phyloP scores from a whole-genome alignment of 2,797 vertebrate genomes.

The Sus cebifrons region DNA sequence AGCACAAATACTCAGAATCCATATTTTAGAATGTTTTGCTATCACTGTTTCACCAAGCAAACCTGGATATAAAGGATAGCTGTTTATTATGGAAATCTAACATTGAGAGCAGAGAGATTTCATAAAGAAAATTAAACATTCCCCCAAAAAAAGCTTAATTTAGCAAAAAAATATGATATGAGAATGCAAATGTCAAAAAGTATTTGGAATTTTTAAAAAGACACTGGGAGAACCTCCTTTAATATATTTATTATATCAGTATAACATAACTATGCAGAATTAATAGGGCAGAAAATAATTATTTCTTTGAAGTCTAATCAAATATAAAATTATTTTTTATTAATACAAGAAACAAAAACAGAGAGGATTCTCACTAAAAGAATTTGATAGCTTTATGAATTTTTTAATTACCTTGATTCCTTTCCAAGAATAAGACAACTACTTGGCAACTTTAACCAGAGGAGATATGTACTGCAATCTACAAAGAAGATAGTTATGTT shows the following conservation, averaged over 20 bases:
- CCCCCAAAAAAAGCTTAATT: not conserved
- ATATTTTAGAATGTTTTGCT: constrained; percentile 45
- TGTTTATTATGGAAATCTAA: not conserved
- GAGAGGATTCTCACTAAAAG: not conserved
- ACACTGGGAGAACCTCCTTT: constrained; percentile 7
- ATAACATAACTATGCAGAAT: constrained; percentile 55
- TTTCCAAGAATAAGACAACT: constrained; percentile 70
- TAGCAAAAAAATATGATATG: constrained; percentile 5
- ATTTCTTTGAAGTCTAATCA: constrained; percentile 62
- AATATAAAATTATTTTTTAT: constrained; percentile 74
- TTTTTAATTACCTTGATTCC: constrained; percentile 74
- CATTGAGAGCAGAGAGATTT: not conserved
- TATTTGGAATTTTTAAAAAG: constrained; percentile 63
- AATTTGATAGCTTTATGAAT: constrained; percentile 71
- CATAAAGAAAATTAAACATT: constrained; percentile 42
- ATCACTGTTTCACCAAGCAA: constrained; percentile 60
- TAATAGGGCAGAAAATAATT: constrained; percentile 75
- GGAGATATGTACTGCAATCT: constrained; percentile 18
- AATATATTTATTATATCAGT: constrained; percentile 45
- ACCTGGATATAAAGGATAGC: not conserved
- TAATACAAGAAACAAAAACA: constrained; percentile 69
- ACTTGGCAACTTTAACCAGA: constrained; percentile 53
- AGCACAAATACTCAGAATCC: constrained; percentile 17
- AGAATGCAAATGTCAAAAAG: constrained; percentile 18
- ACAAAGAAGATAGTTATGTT: not conserved